phyloP scores from a whole-genome alignment of 2,888 invertebrate genomes.

The Xanthostigma xanthostigma region DNA sequence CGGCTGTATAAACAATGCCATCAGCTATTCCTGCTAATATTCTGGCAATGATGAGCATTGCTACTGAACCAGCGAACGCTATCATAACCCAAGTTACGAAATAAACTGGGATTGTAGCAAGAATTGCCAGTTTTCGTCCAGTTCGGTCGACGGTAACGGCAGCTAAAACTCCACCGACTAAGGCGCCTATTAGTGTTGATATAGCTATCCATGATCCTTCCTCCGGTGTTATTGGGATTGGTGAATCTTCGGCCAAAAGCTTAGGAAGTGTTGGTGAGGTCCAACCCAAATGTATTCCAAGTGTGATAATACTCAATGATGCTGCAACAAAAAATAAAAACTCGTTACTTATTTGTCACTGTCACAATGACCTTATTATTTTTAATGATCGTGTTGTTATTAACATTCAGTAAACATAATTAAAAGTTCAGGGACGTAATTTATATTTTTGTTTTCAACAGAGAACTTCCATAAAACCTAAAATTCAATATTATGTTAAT shows the following conservation, averaged over 20 bases:
- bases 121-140: constrained; percentile 46
- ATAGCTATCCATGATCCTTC: constrained; percentile 48
- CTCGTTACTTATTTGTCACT: too few relatives aligned
- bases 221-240: constrained; percentile 32
- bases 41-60: constrained; percentile 34
- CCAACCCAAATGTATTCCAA: constrained; percentile 36
- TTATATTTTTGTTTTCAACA: too few relatives aligned
- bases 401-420: too few relatives aligned
- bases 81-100: constrained; percentile 47
- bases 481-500: too few relatives aligned
- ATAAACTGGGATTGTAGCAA: constrained; percentile 44
- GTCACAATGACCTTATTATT: too few relatives aligned
- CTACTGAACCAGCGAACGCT: constrained; percentile 38
- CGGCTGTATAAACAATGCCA: constrained; percentile 26
- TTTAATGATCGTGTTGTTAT: too few relatives aligned
- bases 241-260: constrained; percentile 31
- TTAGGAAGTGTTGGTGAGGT: constrained; percentile 40
- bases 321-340: constrained; percentile 17
- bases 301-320: constrained; percentile 22
- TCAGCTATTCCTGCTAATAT: constrained; percentile 46
- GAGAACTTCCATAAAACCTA: too few relatives aligned
- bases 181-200: constrained; percentile 47
- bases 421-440: too few relatives aligned
- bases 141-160: constrained; percentile 46
- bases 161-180: constrained; percentile 44